Conservation (phyloP, 1,140 invertebrate genomes). For the Eumeta japonica region DNA sequence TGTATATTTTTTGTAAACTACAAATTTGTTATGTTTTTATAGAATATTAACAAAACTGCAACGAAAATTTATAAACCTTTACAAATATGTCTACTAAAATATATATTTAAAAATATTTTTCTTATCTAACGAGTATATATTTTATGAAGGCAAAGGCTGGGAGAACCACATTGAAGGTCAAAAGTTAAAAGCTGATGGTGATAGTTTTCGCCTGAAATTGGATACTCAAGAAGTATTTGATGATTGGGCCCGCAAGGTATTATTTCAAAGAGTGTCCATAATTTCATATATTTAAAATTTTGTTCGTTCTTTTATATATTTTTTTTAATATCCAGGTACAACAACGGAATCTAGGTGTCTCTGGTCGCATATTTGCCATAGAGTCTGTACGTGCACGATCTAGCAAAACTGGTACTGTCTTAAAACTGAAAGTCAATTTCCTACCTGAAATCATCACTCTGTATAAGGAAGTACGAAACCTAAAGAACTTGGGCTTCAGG, state of each 20-base stretch:
- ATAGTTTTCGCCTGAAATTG: constrained; percentile 93
- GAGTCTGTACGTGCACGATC: constrained; percentile 81
- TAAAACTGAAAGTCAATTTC: constrained; percentile 96
- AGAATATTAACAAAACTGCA: no score
- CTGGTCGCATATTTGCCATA: constrained; percentile 92
- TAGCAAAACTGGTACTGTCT: constrained; percentile 83
- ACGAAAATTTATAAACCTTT: no score
- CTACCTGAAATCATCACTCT: constrained; percentile 97
- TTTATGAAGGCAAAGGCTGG: constrained; percentile 86
- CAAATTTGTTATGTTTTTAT: no score
- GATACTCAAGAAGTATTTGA: constrained; percentile 97
- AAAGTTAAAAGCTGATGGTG: constrained; percentile 95
- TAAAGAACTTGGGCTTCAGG: constrained; percentile 93
- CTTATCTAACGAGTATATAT: constrained; percentile 6
- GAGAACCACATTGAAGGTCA: constrained; percentile 99
- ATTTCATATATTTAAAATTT: constrained; percentile 4
- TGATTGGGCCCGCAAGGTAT: constrained; percentile 87
- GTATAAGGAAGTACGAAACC: constrained; percentile 96
- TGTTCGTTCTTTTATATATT: constrained; percentile 3
- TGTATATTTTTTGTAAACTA: no score
- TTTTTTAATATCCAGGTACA: constrained; percentile 65
- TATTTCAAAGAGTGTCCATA: not conserved
- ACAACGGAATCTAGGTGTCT: constrained; percentile 89
- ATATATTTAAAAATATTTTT: constrained; percentile 3
- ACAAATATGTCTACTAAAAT: not conserved